Evolutionary conservation across 2,888 invertebrate species (phyloP).

Genomic region (Ypsolopha scabrella): DNA sequence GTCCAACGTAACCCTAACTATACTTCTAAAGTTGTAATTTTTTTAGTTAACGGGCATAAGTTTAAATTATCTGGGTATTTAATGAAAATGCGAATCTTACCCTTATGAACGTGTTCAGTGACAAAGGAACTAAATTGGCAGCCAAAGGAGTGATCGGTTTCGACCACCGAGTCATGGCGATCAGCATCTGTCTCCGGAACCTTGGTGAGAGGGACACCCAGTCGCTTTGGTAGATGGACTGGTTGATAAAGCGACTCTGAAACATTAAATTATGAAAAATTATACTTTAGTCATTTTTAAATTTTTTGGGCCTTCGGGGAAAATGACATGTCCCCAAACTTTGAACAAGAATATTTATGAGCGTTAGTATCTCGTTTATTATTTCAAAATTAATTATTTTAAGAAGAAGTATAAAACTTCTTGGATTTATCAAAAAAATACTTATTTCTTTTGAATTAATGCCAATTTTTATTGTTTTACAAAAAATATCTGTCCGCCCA

Average conservation of each 20-base stretch:
- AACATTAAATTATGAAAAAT: neutral
- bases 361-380: no score
- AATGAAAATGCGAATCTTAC: neutral
- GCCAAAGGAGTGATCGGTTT: slow-evolving; percentile 1
- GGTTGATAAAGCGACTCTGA: slow-evolving; percentile 5
- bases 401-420: no score
- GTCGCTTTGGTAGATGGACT: slow-evolving; percentile 4
- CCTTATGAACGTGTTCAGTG: slow-evolving; percentile 3
- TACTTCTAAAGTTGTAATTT: no score
- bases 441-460: no score
- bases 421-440: no score
- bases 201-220: slow-evolving; percentile 7
- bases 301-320: no score
- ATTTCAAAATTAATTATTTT: no score
- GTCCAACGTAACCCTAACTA: no score
- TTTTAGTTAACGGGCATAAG: neutral
- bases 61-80: neutral
- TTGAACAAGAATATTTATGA: no score
- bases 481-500: no score
- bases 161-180: slow-evolving; percentile 5
- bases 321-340: no score
- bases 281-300: neutral
- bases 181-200: slow-evolving; percentile 5
- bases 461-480: no score
- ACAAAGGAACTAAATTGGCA: slow-evolving; percentile 4